phyloP scores from a whole-genome alignment of 2,888 invertebrate genomes.

The Podabrus alpinus region DNA sequence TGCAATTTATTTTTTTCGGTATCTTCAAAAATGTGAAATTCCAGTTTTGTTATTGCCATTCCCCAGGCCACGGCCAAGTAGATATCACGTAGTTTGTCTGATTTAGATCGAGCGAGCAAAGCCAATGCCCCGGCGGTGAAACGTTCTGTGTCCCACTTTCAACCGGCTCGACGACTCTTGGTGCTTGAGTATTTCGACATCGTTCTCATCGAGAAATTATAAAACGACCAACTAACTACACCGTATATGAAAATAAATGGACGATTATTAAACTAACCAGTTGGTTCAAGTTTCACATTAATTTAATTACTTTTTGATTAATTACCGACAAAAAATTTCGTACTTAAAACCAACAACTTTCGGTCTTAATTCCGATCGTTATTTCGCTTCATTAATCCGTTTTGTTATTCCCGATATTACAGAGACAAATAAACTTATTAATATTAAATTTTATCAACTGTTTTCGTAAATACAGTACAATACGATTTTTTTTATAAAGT shows the following conservation, averaged over 20 bases:
- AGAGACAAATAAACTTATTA: neutral
- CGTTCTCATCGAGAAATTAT: constrained; percentile 22
- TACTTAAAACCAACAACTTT: neutral
- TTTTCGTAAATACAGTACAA: neutral
- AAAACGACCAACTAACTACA: constrained; percentile 13
- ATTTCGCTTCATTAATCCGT: neutral
- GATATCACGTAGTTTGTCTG: constrained; percentile 29
- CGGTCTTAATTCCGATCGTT: neutral
- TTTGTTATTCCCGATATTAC: neutral
- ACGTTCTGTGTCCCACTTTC: constrained; percentile 32
- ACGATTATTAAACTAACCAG: neutral
- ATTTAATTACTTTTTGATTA: neutral
- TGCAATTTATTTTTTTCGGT: neutral
- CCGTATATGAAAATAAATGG: constrained; percentile 3
- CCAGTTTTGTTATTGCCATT: constrained; percentile 5
- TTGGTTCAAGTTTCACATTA: neutral
- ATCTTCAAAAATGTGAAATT: neutral
- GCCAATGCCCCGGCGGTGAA: constrained; percentile 33
- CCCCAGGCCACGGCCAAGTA: constrained; percentile 28
- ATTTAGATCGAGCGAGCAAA: constrained; percentile 28
- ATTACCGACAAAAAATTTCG: neutral
- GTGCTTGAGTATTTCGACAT: constrained; percentile 28
- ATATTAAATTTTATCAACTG: neutral
- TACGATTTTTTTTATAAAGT: neutral
- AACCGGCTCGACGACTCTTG: constrained; percentile 27